A percentile compares a stretch with the other conserved stretches of the same genome.
Evolutionary conservation across 2,113 vertebrate species (phyloP).

Genomic region (Erythrolamprus reginae): DNA sequence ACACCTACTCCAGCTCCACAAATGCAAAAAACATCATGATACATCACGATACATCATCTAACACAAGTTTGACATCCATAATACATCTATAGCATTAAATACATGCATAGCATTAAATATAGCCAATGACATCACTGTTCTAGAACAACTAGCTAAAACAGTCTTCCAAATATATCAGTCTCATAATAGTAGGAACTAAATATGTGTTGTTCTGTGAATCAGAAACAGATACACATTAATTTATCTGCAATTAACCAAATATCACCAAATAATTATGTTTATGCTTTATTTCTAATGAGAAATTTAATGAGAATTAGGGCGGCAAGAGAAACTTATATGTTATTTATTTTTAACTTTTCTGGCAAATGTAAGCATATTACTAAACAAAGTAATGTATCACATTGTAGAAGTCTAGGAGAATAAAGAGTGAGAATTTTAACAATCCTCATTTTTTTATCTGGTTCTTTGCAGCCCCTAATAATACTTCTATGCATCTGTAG

Average conservation of each 20-base stretch:
- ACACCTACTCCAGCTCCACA: too few species aligned
- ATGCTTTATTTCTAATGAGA: not conserved
- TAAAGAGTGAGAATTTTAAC: not conserved
- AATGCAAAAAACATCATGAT: too few species aligned
- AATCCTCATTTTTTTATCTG: not conserved
- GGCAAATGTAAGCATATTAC: not conserved
- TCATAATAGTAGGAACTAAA: not conserved
- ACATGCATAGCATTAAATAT: not conserved
- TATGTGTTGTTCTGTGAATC: not conserved
- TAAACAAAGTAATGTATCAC: not conserved
- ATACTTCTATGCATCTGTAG: not conserved
- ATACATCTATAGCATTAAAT: not conserved
- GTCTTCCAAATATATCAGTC: not conserved
- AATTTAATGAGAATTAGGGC: not conserved
- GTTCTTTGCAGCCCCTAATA: not conserved
- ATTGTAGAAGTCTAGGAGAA: not conserved
- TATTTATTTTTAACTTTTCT: not conserved
- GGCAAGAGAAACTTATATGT: not conserved
- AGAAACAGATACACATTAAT: not conserved
- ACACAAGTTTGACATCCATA: too few species aligned
- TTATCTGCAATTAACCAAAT: not conserved
- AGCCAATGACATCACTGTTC: not conserved
- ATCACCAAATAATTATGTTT: not conserved
- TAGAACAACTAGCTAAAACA: not conserved
- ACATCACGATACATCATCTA: too few species aligned